Percentiles rank a stretch among this genome's conserved stretches.
Conservation (phyloP, 2,797 vertebrate genomes). For the Danionella dracula region DNA sequence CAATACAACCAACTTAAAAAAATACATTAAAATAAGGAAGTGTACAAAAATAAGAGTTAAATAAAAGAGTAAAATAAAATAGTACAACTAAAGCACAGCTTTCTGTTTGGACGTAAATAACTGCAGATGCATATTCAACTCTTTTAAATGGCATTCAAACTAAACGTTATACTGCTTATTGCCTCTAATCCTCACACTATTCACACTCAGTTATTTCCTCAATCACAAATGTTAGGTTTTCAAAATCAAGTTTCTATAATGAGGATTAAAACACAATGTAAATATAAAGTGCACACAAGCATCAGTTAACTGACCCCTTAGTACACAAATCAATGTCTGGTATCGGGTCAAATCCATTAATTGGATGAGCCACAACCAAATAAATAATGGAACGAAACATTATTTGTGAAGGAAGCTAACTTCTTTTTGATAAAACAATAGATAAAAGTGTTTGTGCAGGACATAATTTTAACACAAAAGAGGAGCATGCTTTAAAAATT, state of each 20-base stretch:
- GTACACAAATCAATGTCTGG: background rate
- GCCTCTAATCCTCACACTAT: too few relatives aligned
- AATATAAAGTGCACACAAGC: background rate
- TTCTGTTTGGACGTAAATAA: too few relatives aligned
- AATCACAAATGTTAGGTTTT: too few relatives aligned
- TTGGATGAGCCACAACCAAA: slow-evolving; percentile 12
- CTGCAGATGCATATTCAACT: too few relatives aligned
- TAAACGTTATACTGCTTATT: too few relatives aligned
- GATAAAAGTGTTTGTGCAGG: background rate
- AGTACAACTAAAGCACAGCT: too few relatives aligned
- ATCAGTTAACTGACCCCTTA: background rate
- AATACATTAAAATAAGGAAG: too few relatives aligned
- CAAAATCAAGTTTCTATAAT: background rate
- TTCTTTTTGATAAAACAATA: background rate
- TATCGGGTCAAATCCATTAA: slow-evolving; percentile 19
- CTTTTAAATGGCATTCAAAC: too few relatives aligned
- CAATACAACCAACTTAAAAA: too few relatives aligned
- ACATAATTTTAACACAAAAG: slow-evolving; percentile 1
- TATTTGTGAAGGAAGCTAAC: slow-evolving; percentile 4
- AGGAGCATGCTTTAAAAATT: background rate
- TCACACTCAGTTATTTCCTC: too few relatives aligned
- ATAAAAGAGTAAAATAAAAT: too few relatives aligned
- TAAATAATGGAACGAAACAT: slow-evolving; percentile 10
- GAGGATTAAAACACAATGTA: background rate
- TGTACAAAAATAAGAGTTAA: too few relatives aligned